Conservation (phyloP, 2,888 invertebrate species). For the Amphiduros pacificus region DNA sequence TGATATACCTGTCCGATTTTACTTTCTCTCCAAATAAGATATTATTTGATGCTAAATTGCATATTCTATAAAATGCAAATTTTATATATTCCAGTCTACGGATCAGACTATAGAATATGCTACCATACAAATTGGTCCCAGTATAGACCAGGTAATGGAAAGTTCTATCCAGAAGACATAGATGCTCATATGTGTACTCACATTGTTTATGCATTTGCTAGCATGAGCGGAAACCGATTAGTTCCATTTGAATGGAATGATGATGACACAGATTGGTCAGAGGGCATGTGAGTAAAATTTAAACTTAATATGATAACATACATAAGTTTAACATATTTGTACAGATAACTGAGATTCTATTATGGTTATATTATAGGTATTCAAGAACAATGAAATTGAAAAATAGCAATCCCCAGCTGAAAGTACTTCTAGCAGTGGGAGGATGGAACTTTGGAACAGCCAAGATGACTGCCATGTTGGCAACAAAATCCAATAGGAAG, state of each 20-base stretch:
- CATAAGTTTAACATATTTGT: too few relatives aligned
- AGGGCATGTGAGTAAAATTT: conserved; percentile 32
- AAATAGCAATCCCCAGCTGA: neutral
- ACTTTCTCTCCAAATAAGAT: too few relatives aligned
- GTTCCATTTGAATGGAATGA: conserved; percentile 93
- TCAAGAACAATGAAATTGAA: neutral
- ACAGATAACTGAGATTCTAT: too few relatives aligned
- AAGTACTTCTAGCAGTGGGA: conserved; percentile 28
- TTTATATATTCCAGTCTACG: neutral
- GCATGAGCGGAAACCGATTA: conserved; percentile 92
- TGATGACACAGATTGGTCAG: conserved; percentile 54
- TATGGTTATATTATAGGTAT: neutral
- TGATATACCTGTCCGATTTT: too few relatives aligned
- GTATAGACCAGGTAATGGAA: conserved; percentile 66
- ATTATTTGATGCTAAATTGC: too few relatives aligned
- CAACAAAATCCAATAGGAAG: conserved; percentile 25
- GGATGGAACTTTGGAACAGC: conserved; percentile 34
- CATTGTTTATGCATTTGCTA: conserved; percentile 96
- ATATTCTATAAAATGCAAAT: too few relatives aligned
- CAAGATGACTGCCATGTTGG: conserved; percentile 37
- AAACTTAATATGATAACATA: too few relatives aligned
- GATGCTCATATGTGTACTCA: conserved; percentile 93
- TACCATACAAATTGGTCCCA: conserved; percentile 23
- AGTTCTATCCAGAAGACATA: conserved; percentile 92
- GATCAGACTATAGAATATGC: conserved; percentile 3